Conservation (phyloP, 2,888 invertebrate genomes). For the Phalera bucephala region DNA sequence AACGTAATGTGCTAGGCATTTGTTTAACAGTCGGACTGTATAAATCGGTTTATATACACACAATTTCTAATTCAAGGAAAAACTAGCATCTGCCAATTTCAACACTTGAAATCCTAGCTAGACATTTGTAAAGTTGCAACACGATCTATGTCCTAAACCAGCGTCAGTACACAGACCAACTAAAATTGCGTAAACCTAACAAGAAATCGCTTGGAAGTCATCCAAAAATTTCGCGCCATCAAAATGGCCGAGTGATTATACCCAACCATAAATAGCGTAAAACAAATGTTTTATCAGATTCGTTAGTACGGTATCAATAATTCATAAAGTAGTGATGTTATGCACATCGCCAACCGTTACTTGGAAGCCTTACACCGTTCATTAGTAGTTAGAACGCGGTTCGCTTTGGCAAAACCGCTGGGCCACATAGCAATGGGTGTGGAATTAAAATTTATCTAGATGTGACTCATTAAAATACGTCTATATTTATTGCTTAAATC, state of each 20-base stretch:
- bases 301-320: slow-evolving; percentile 73
- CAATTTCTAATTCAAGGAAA: too few relatives aligned
- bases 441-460: slow-evolving; percentile 36
- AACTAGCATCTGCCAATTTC: too few relatives aligned
- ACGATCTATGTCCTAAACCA: too few relatives aligned
- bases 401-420: slow-evolving; percentile 81
- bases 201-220: slow-evolving; percentile 33
- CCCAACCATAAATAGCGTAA: slow-evolving; percentile 58
- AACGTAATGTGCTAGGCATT: too few relatives aligned
- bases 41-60: too few relatives aligned
- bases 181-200: slow-evolving; percentile 43
- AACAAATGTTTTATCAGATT: slow-evolving; percentile 77
- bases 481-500: too few relatives aligned
- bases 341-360: slow-evolving; percentile 77
- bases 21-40: too few relatives aligned
- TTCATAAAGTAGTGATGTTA: slow-evolving; percentile 72
- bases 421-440: slow-evolving; percentile 61
- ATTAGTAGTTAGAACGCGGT: slow-evolving; percentile 78
- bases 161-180: slow-evolving; percentile 26
- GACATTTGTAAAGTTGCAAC: too few relatives aligned
- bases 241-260: slow-evolving; percentile 53
- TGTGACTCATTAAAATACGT: slow-evolving; percentile 21
- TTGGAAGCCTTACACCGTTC: slow-evolving; percentile 77
- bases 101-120: too few relatives aligned
- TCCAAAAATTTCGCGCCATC: slow-evolving; percentile 40